phyloP scores from a whole-genome alignment of 2,888 invertebrate species.

The Andrena praecox region DNA sequence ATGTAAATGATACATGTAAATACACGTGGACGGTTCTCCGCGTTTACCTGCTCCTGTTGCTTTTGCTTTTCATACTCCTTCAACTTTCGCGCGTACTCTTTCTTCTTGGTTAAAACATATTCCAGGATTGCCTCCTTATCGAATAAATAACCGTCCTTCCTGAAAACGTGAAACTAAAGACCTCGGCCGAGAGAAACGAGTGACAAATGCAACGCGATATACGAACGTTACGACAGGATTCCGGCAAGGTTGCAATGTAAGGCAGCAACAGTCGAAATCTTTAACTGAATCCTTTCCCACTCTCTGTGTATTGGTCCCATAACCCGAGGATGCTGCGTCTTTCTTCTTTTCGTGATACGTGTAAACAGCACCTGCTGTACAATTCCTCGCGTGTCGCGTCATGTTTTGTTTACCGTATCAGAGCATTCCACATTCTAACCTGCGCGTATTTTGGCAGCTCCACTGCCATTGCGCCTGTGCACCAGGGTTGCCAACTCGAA shows the following conservation, averaged over 20 bases:
- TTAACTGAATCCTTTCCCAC: constrained; percentile 97
- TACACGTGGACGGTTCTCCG: background rate
- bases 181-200: background rate
- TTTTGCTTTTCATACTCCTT: constrained; percentile 97
- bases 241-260: constrained; percentile 98
- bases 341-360: constrained; percentile 99
- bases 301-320: constrained; percentile 93
- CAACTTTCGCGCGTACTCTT: constrained; percentile 93
- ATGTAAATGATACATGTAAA: background rate
- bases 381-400: constrained; percentile 99
- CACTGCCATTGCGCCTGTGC: background rate
- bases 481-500: too few species aligned
- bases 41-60: constrained; percentile 88
- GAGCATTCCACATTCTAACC: background rate
- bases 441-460: background rate
- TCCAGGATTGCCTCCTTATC: constrained; percentile 99
- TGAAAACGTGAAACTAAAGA: constrained; percentile 74
- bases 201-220: background rate
- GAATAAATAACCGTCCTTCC: constrained; percentile 95
- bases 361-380: constrained; percentile 99
- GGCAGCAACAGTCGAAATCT: constrained; percentile 98
- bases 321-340: constrained; percentile 97
- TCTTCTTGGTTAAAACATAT: constrained; percentile 97
- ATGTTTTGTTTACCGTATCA: constrained; percentile 84
- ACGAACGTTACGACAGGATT: constrained; percentile 95